Base-by-base conservation (phyloP, 2,113 vertebrate genomes). In the Pedetes capensis region DNA sequence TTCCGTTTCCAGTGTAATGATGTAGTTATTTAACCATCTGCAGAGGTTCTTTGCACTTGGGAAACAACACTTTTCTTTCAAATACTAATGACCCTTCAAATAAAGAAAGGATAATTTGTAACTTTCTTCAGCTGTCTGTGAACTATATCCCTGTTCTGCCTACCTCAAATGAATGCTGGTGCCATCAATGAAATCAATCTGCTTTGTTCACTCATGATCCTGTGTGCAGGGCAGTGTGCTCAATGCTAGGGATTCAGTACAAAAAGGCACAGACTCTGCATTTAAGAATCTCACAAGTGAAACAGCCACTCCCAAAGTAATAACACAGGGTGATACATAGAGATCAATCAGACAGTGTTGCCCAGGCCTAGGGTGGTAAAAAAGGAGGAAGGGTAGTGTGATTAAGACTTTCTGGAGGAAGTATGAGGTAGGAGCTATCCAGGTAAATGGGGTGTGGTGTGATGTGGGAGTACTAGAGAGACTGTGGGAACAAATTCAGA, bases 1-100 rank as follows among this genome's bases (percentile, higher is more conserved):
- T 95, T 91, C n/a, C 81, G 14, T 66, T 82, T 89, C 55, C 69
- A 83, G 32, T 49, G 32, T 91, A 88, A 91, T 18, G 34, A 42
- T 53, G 5, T 96, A 74, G 87, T 96, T 96, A 88, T 87, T 92
- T 96, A 95, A 88, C 72, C 89, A 66, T 42, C 42, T 94, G 92
- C 44, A 82, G 37, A 93, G 42, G 37, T 34, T 61, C 74, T 89
- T 78, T 93, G 32, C 44, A 79, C 55, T 89, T 89, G 59, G 44
- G 75, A 96, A 95, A 86, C 53, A 81, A 84, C 29, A 53, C 42
- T 84, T 92, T 95, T 87, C 44, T 85, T 84, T 71, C 94, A 84
- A 71, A 76, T 66, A 88, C 16, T 82, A 80, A 89, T 83, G 79
- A 93, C n/a, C 34, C 55, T 89, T 92, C 83, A 95, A 91, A 95